Evolutionary conservation across 2,113 vertebrate genomes (phyloP), one percentile per base, ranked within the genome.

Genomic region (Thamnaconus septentrionalis): DNA sequence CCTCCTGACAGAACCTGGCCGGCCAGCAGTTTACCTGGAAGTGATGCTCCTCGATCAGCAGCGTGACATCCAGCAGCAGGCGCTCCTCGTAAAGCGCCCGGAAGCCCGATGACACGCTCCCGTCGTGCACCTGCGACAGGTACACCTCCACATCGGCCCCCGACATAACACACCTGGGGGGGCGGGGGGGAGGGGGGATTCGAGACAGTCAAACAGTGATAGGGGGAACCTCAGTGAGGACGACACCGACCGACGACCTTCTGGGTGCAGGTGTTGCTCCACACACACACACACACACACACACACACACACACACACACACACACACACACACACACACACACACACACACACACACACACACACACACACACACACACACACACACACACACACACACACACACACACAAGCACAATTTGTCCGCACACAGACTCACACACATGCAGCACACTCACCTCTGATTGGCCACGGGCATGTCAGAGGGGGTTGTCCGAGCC

Each of bases 71-170:
- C 80, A 99, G 93, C 91, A 99, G 92, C 82, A 99, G 92, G 72
- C 96, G 94, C 91, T 99, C 97, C 90, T 99, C 96, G 75, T 99
- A 98, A 81, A 99, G 93, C 85, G 97, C 94, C 89, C 96, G 94
- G 93, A 99, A 99, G 76, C 97, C 97, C 60, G 96, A 94, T 86
- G 96, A 98, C 91, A 99, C 95, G 67, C 96, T 98, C 90, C 95
- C 96, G 80, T 98, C 97, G 74, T 99, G 97, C 91, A 95, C 95
- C 92, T 96, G 96, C 85, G 96, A 98, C 89, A 95, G 95, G 93
- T 96, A 99, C 90, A 96, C 96, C 96, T 99, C 97, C 94, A 97
- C 95, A 89, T 98, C 96, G 92, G 94, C 95, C 93, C 95, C 96
- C 92, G 97, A 96, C 97, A 98, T 99, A 91, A 95, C 95, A 94